These are phyloP conservation scores for Macrophya alboannulata DNA, from an alignment of 2,888 invertebrate species.

Conservation along the genomic window DNA sequence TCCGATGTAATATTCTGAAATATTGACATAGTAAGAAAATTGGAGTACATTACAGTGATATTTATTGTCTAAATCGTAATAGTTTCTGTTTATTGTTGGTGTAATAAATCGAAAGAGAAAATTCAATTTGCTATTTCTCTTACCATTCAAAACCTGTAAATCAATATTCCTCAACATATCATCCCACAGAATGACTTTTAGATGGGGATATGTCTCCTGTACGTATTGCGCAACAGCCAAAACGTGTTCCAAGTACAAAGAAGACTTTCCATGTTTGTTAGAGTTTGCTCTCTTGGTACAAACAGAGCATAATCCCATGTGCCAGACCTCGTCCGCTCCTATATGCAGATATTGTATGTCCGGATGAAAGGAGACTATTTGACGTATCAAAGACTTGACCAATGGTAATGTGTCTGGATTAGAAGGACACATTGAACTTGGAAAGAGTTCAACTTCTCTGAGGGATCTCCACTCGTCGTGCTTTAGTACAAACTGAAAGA, in stretches of 20 bases:
- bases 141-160: slow-evolving; percentile 83
- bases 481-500: slow-evolving; percentile 86
- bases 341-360: slow-evolving; percentile 87
- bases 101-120: neutral
- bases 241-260: slow-evolving; percentile 87
- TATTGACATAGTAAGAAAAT: slow-evolving; percentile 59
- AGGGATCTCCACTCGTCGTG: slow-evolving; percentile 85
- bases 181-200: slow-evolving; percentile 91
- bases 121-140: slow-evolving; percentile 4
- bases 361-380: slow-evolving; percentile 86
- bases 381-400: slow-evolving; percentile 87
- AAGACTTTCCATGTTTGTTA: slow-evolving; percentile 81
- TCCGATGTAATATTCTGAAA: slow-evolving; percentile 84
- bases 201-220: slow-evolving; percentile 83
- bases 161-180: slow-evolving; percentile 90
- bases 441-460: slow-evolving; percentile 85
- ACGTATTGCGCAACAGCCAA: slow-evolving; percentile 83
- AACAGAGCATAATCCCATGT: slow-evolving; percentile 84
- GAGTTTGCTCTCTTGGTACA: slow-evolving; percentile 81
- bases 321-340: slow-evolving; percentile 93
- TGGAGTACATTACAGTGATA: slow-evolving; percentile 56
- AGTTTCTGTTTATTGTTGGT: neutral
- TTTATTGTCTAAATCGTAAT: slow-evolving; percentile 18
- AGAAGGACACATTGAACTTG: slow-evolving; percentile 89
- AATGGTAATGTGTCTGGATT: slow-evolving; percentile 84